phyloP scores from a whole-genome alignment of 2,113 vertebrate genomes.

The Kryptolebias marmoratus region DNA sequence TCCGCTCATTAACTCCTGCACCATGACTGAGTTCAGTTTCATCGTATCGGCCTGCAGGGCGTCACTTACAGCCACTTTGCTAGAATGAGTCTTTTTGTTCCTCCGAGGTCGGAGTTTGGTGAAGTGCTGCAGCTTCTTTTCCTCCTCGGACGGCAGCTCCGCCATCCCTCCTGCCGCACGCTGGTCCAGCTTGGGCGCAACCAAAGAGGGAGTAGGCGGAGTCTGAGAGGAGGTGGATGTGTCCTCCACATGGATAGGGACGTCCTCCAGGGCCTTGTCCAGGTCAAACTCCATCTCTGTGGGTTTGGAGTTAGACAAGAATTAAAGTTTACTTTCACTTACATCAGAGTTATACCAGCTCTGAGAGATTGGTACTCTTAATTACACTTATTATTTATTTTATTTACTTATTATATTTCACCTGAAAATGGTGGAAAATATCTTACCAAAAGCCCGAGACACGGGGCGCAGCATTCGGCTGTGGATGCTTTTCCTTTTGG shows the following conservation, averaged over 20 bases:
- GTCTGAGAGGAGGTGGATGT: conserved; percentile 84
- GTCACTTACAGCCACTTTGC: conserved; percentile 88
- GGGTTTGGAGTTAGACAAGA: background rate
- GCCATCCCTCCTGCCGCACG: conserved; percentile 83
- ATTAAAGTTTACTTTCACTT: background rate
- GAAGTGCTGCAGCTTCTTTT: conserved; percentile 94
- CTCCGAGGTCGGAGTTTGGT: conserved; percentile 93
- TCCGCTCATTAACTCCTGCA: background rate
- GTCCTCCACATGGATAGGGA: conserved; percentile 90
- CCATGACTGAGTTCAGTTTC: background rate
- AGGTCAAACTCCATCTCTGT: conserved; percentile 98
- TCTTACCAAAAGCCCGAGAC: conserved; percentile 94
- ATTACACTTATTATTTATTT: background rate
- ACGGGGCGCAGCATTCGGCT: conserved; percentile 96
- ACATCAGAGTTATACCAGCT: no score
- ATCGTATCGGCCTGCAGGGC: background rate
- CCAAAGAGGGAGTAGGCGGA: conserved; percentile 68
- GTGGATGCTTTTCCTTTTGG: conserved; percentile 98
- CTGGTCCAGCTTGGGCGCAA: conserved; percentile 80
- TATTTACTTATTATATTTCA: background rate
- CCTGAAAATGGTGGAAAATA: background rate
- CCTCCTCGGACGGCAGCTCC: conserved; percentile 93
- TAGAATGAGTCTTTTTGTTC: conserved; percentile 91
- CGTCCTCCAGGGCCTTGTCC: conserved; percentile 94
- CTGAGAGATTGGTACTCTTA: no score